These are phyloP conservation scores for Tadarida brasiliensis DNA, from an alignment of 2,797 vertebrate species.

Conservation along the genomic window DNA sequence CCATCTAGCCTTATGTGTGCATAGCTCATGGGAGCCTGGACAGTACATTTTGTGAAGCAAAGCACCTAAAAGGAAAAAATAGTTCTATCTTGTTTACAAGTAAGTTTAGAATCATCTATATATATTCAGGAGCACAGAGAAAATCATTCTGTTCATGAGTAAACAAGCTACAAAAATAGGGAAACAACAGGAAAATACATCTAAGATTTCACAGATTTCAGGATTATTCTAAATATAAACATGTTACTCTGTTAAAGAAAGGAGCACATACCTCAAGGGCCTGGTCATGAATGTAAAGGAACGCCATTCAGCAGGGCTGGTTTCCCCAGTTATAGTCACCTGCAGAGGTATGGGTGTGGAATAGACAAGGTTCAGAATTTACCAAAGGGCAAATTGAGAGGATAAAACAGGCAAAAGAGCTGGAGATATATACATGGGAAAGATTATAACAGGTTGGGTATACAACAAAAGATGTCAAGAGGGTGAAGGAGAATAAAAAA, in stretches of 20 bases:
- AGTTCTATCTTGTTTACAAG: not conserved
- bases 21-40: not conserved
- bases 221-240: not conserved
- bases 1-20: not conserved
- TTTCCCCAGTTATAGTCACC: not conserved
- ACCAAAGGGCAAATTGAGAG: not conserved
- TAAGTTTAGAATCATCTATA: not conserved
- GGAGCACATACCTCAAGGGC: not conserved
- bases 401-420: not conserved
- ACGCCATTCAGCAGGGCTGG: fast-evolving
- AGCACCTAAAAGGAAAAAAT: not conserved
- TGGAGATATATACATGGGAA: not conserved
- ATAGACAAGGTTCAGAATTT: not conserved
- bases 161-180: not conserved
- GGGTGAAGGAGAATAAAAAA: not conserved
- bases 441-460: not conserved
- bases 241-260: not conserved
- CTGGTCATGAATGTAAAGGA: not conserved
- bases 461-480: not conserved
- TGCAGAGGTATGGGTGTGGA: not conserved
- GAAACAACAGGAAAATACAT: not conserved
- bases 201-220: not conserved
- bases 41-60: not conserved
- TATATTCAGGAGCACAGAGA: not conserved
- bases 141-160: not conserved